Evolutionary conservation across 37 sponge, comb jelly and placozoan genomes (phyloP).

Genomic region (Tethya wilhelma): DNA sequence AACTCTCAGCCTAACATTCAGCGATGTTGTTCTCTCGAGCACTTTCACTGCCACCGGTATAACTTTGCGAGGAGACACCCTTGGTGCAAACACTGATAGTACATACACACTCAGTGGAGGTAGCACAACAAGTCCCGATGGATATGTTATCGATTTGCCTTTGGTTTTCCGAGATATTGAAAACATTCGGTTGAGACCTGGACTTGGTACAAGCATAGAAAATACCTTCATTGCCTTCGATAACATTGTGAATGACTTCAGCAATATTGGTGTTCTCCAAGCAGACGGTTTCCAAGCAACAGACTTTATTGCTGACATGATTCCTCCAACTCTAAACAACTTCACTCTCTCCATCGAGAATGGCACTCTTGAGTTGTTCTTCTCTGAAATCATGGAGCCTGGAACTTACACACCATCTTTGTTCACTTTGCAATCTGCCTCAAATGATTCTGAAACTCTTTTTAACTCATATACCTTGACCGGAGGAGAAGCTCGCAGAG

Average conservation of each 20-base stretch:
- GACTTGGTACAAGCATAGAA: slow-evolving; percentile 63
- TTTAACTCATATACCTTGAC: slow-evolving; percentile 42
- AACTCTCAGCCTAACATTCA: slow-evolving; percentile 75
- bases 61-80: slow-evolving; percentile 57
- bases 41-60: slow-evolving; percentile 58
- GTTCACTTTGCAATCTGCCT: slow-evolving; percentile 69
- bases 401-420: slow-evolving; percentile 55
- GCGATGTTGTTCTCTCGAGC: slow-evolving; percentile 75
- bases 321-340: slow-evolving; percentile 72
- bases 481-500: slow-evolving; percentile 41
- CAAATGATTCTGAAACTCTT: slow-evolving; percentile 24
- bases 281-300: slow-evolving; percentile 66
- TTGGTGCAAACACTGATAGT: slow-evolving; percentile 38
- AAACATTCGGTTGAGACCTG: slow-evolving; percentile 67
- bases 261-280: slow-evolving; percentile 61
- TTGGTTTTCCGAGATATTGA: slow-evolving; percentile 68
- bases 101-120: slow-evolving; percentile 80
- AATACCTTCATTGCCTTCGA: slow-evolving; percentile 79
- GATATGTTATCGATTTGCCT: slow-evolving; percentile 63
- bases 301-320: slow-evolving; percentile 66
- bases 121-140: slow-evolving; percentile 59
- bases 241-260: slow-evolving; percentile 55
- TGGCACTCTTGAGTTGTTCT: slow-evolving; percentile 55
- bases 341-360: slow-evolving; percentile 73
- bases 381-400: slow-evolving; percentile 85